Conservation (phyloP, 2,797 vertebrate species). For the Cyclopterus lumpus region DNA sequence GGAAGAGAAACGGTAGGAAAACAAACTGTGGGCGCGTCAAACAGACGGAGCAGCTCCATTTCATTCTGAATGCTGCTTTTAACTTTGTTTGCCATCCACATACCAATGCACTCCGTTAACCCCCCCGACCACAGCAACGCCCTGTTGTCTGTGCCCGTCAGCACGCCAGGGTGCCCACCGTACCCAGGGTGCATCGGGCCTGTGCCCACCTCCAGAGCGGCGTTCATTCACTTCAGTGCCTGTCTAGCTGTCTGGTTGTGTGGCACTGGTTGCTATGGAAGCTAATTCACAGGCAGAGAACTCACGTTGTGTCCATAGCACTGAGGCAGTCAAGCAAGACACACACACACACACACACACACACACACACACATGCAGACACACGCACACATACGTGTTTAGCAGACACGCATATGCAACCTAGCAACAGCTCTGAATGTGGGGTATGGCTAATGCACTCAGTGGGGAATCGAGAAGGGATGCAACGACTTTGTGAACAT, state of each 20-base stretch:
- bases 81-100: constrained; percentile 64
- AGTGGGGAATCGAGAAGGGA: neutral
- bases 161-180: constrained; percentile 61
- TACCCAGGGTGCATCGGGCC: constrained; percentile 57
- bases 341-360: neutral
- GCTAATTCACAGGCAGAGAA: constrained; percentile 74
- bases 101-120: constrained; percentile 61
- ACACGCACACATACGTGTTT: constrained; percentile 27
- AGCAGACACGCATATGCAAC: constrained; percentile 30
- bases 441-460: constrained; percentile 25
- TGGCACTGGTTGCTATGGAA: constrained; percentile 78
- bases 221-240: constrained; percentile 63
- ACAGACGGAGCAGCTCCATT: constrained; percentile 51
- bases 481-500: neutral
- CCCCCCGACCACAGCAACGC: constrained; percentile 58
- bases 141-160: constrained; percentile 68
- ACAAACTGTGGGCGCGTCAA: constrained; percentile 51
- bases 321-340: constrained; percentile 54
- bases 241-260: constrained; percentile 57
- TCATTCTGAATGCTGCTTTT: constrained; percentile 51
- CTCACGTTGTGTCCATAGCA: constrained; percentile 58
- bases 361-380: constrained; percentile 17
- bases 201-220: constrained; percentile 65
- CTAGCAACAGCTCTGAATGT: constrained; percentile 56
- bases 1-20: constrained; percentile 50